Conservation (phyloP, 2,888 invertebrate genomes). For the Drosophila mettleri region DNA sequence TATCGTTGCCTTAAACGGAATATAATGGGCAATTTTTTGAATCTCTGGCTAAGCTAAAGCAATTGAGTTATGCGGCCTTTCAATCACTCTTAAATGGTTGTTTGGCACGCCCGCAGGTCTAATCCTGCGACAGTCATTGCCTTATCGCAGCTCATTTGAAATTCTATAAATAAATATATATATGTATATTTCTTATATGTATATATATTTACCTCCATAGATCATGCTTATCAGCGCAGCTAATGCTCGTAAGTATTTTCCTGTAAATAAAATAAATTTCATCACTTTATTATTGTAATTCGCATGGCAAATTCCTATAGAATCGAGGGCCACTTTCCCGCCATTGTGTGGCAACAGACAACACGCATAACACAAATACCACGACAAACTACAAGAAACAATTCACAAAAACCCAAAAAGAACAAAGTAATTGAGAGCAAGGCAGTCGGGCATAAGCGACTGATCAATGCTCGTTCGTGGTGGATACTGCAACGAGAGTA, state of each 20-base stretch:
- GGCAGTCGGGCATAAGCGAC: background rate
- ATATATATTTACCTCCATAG: constrained; percentile 48
- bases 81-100: constrained; percentile 43
- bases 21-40: background rate
- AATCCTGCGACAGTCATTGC: constrained; percentile 59
- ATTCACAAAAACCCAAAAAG: constrained; percentile 4
- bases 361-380: constrained; percentile 30
- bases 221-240: constrained; percentile 77
- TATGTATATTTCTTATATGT: too few relatives aligned
- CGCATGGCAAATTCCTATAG: constrained; percentile 57
- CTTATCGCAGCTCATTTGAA: constrained; percentile 68
- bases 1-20: background rate
- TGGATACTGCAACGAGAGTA: too few relatives aligned
- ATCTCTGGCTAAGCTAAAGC: constrained; percentile 22
- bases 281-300: constrained; percentile 77
- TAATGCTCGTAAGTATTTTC: constrained; percentile 62
- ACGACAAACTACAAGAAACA: constrained; percentile 12
- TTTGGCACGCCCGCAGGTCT: constrained; percentile 43
- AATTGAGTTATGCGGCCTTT: constrained; percentile 64
- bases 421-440: constrained; percentile 1
- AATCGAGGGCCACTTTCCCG: constrained; percentile 21
- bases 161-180: constrained; percentile 15
- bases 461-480: background rate
- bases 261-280: constrained; percentile 75
- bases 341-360: constrained; percentile 38